Percentiles rank a stretch among this genome's conserved stretches.
Conservation (phyloP, 2,797 vertebrate genomes). For the Otolemur crassicaudatus region DNA sequence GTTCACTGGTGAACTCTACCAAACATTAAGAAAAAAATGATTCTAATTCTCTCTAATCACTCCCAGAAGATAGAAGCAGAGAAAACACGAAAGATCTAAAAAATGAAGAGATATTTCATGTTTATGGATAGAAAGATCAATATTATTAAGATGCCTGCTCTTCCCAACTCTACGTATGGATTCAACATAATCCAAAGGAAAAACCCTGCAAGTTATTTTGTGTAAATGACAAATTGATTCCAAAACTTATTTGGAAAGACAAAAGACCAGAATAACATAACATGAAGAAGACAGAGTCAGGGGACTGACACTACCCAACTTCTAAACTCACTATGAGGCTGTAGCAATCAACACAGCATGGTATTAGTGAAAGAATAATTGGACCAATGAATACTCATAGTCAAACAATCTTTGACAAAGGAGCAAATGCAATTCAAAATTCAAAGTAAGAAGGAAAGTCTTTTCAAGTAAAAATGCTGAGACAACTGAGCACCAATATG, state of each 20-base stretch:
- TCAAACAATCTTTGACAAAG: background rate
- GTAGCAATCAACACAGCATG: background rate
- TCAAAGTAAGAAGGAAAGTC: background rate
- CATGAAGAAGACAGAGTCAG: background rate
- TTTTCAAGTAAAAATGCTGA: background rate
- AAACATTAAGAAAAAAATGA: constrained; percentile 37
- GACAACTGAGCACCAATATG: background rate
- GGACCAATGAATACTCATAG: background rate
- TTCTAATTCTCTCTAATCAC: background rate
- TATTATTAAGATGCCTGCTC: background rate
- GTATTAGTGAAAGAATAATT: background rate
- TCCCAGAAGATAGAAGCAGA: background rate
- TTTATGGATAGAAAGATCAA: background rate
- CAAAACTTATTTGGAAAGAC: background rate
- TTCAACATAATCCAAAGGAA: background rate
- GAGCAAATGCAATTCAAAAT: background rate
- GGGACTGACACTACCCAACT: background rate
- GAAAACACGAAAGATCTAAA: background rate
- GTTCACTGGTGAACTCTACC: constrained; percentile 5
- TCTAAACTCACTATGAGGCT: background rate
- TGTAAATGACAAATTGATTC: background rate
- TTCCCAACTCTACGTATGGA: background rate
- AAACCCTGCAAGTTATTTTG: background rate
- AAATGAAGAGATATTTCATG: background rate
- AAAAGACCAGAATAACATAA: background rate